Evolutionary conservation across 2,113 vertebrate species (phyloP).

Genomic region (Phycodurus eques): DNA sequence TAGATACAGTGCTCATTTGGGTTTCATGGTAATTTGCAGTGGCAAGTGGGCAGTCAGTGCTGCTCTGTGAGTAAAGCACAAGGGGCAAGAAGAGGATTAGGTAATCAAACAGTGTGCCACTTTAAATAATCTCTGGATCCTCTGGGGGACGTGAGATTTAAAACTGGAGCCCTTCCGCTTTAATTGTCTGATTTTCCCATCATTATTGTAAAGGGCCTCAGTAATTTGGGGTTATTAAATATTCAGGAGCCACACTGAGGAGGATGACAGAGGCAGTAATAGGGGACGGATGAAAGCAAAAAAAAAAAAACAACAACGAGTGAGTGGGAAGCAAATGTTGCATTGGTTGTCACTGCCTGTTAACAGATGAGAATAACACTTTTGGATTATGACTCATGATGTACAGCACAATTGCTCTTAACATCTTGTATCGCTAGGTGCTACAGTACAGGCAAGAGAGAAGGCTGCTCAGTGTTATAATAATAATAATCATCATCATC

Average conservation of each 20-base stretch:
- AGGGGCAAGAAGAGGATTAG: constrained; percentile 72
- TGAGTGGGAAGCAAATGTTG: constrained; percentile 18
- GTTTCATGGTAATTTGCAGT: constrained; percentile 71
- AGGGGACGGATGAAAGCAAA: constrained; percentile 28
- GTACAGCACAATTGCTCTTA: not conserved
- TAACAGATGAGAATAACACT: constrained; percentile 6
- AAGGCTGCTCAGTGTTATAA: no score
- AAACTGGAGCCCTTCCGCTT: constrained; percentile 71
- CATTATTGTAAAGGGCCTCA: constrained; percentile 76
- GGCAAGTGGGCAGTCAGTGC: constrained; percentile 65
- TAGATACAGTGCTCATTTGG: constrained; percentile 59
- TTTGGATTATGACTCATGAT: not conserved
- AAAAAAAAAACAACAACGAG: not conserved
- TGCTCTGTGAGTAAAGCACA: constrained; percentile 67
- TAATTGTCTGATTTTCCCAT: constrained; percentile 78
- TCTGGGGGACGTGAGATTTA: constrained; percentile 72
- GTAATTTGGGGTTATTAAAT: constrained; percentile 77
- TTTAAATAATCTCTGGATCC: constrained; percentile 74
- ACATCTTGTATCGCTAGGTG: not conserved
- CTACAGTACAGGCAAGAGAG: not conserved
- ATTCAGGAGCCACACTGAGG: constrained; percentile 72
- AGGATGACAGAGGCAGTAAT: constrained; percentile 44
- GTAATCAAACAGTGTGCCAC: constrained; percentile 76
- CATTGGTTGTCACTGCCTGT: constrained; percentile 3
- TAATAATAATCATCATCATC: no score